Percentiles rank a stretch among this genome's conserved stretches.
These are phyloP conservation scores for Mesitornis unicolor DNA, from an alignment of 2,113 vertebrate genomes.

Conservation along the genomic window DNA sequence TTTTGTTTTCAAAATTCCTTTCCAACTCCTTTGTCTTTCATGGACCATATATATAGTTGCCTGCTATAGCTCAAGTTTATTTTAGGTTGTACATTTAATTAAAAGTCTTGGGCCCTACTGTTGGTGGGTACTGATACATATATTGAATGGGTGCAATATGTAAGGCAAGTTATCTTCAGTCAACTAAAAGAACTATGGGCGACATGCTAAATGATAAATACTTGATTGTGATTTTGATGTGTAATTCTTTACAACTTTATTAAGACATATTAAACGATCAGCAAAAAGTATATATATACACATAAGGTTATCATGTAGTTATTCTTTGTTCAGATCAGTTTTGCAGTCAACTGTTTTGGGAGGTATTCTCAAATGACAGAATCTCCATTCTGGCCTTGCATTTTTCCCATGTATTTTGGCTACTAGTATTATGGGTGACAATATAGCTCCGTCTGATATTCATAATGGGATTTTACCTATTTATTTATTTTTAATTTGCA, in stretches of 20 bases:
- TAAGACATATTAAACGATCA: background rate
- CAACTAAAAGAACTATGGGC: background rate
- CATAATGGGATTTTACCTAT: background rate
- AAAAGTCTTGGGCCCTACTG: background rate
- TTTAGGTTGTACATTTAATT: background rate
- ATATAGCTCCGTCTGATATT: background rate
- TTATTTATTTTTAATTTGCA: background rate
- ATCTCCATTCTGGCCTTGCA: background rate
- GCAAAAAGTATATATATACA: background rate
- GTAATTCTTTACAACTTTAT: background rate
- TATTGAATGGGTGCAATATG: background rate
- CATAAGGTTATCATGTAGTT: accelerated
- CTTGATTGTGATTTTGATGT: background rate
- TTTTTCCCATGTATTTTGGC: background rate
- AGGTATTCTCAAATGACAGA: background rate
- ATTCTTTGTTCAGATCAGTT: background rate
- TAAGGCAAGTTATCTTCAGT: background rate
- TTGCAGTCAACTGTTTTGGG: background rate
- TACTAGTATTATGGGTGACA: background rate
- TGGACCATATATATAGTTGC: background rate
- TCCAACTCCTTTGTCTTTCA: background rate
- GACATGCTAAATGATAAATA: background rate
- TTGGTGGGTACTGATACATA: background rate
- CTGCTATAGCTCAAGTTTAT: background rate
- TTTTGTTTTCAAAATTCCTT: background rate